Base-by-base conservation (phyloP, 2,113 vertebrate species). In the Tetraodon nigroviridis region DNA sequence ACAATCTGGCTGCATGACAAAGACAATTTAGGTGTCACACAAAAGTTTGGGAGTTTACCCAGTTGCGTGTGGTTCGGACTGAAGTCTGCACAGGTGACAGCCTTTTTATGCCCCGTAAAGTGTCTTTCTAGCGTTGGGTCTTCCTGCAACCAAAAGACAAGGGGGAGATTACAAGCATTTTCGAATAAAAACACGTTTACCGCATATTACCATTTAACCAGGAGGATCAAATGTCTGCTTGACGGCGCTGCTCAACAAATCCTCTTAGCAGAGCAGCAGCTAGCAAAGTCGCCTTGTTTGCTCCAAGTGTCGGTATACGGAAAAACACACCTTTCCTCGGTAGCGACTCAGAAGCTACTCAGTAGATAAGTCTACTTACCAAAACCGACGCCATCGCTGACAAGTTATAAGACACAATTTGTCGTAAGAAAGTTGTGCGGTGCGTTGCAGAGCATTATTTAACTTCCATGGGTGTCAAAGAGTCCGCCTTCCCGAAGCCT, bases 21-120 rank as follows among this genome's bases (percentile, higher is more conserved):
- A 37, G 32, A 27, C 24, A 27, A 27, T 27, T 27, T 27, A 27
- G 7, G 24, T 27, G 24, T 6, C 1, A 27, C 24, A 27, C 24
- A 27, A 6, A 27, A 27, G 24, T 27, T 27, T 27, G 24, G 56
- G 2, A n/a, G 22, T 15, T 69, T 86, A 92, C 91, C 90, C 22
- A 92, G 75, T 21, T 92, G 88, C 63, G 88, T 90, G 62, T 73
- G 14, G 53, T 85, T 90, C 19, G 91, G 87, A 62, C 50, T 91
- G 75, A 92, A 92, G 80, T 92, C 87, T 48, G 82, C 66, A 67
- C 89, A 91, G 3, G 86, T 91, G 27, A 92, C 84, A 2, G 78
- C 80, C 65, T 83, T 88, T 71, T 82, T 91, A 21, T 92, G 91
- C 0, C 89, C 90, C 67, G 81, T 90, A 59, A 92, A 90, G 61